phyloP scores from a whole-genome alignment of 2,888 invertebrate genomes.

The Sesamia inferens region DNA sequence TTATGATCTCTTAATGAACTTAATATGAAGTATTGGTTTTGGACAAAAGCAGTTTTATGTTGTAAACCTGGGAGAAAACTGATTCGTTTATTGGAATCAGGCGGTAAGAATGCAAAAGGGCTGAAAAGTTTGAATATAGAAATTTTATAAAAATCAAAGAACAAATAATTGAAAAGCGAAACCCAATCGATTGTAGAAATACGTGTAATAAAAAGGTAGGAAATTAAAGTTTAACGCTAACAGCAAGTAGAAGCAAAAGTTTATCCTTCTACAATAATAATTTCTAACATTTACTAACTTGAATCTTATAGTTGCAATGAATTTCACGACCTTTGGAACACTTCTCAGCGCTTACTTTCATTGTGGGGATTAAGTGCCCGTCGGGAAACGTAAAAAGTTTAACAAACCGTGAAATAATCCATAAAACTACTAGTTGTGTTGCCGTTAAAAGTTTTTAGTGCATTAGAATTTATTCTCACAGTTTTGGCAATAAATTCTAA shows the following conservation, averaged over 20 bases:
- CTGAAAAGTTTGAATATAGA: too few species aligned
- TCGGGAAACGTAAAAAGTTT: constrained; percentile 45
- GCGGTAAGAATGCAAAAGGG: too few species aligned
- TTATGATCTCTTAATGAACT: too few species aligned
- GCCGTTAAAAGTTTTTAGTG: constrained; percentile 28
- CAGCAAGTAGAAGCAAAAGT: constrained; percentile 19
- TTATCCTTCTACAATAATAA: constrained; percentile 30
- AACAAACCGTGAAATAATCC: constrained; percentile 53
- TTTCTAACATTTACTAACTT: constrained; percentile 44
- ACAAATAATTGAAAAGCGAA: constrained; percentile 3
- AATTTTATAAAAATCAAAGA: constrained; percentile 14
- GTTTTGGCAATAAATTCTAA: constrained; percentile 36
- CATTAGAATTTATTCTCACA: constrained; percentile 22
- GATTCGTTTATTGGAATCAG: too few species aligned
- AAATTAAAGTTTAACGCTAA: constrained; percentile 20
- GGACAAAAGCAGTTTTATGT: too few species aligned
- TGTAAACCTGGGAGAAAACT: too few species aligned
- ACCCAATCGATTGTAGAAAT: constrained; percentile 13
- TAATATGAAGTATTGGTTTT: too few species aligned
- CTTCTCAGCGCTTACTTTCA: constrained; percentile 28
- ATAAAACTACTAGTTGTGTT: constrained; percentile 36
- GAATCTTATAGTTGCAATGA: constrained; percentile 31
- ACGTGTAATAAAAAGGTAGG: constrained; percentile 15
- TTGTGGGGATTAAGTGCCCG: constrained; percentile 25
- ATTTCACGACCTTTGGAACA: constrained; percentile 37